Conservation (phyloP, 2,888 invertebrate genomes). For the Luperina nickerlii region DNA sequence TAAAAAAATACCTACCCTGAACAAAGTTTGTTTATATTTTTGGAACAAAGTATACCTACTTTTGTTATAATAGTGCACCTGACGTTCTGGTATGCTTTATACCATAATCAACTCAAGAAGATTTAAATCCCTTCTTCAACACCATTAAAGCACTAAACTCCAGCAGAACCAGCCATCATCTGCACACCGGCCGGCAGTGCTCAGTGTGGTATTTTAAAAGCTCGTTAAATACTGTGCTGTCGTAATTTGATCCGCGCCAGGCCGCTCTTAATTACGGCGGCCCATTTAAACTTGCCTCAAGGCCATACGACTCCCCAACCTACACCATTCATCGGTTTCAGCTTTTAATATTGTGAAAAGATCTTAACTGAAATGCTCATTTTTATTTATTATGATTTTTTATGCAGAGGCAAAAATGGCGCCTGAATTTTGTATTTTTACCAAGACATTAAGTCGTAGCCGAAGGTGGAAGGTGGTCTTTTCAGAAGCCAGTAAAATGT, state of each 20-base stretch:
- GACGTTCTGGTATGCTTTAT: not conserved
- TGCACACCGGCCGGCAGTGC: conserved; percentile 6
- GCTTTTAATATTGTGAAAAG: conserved; percentile 35
- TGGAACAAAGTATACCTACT: not conserved
- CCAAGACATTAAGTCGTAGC: too few species aligned
- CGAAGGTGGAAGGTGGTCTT: not conserved
- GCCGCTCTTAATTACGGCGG: conserved; percentile 55
- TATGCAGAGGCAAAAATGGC: not conserved
- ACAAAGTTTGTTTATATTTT: not conserved
- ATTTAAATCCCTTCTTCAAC: not conserved
- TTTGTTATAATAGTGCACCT: not conserved
- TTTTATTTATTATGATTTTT: not conserved
- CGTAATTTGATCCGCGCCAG: conserved; percentile 42
- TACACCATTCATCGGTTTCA: conserved; percentile 37
- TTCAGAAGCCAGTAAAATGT: not conserved
- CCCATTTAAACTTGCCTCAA: conserved; percentile 56
- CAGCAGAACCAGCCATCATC: conserved; percentile 6
- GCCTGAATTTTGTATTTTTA: not conserved
- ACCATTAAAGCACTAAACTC: not conserved
- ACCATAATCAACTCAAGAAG: not conserved
- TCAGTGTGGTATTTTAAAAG: conserved; percentile 55
- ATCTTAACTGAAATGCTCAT: conserved; percentile 2
- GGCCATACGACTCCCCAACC: conserved; percentile 34
- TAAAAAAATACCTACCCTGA: too few species aligned
- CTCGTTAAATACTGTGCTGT: conserved; percentile 56